phyloP scores from a whole-genome alignment of 2,888 invertebrate genomes.

The Colletes collaris region DNA sequence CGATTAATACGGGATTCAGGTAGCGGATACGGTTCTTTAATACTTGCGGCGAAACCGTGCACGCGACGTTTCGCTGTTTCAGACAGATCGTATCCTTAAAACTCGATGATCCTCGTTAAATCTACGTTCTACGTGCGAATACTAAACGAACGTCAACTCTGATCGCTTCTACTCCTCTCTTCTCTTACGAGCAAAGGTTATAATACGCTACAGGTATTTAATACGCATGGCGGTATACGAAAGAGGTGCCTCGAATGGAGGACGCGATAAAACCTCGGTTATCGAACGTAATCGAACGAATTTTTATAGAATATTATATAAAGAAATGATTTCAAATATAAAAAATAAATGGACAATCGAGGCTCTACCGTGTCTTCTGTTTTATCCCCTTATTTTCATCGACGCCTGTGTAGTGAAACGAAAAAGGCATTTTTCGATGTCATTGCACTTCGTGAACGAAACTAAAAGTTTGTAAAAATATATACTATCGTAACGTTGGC shows the following conservation, averaged over 20 bases:
- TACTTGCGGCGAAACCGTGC: conserved; percentile 1
- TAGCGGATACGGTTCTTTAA: conserved; percentile 5
- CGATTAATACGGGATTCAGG: conserved; percentile 4
- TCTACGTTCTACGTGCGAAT: neutral
- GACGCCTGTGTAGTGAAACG: neutral
- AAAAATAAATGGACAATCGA: no score
- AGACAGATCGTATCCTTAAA: neutral
- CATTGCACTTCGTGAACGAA: neutral
- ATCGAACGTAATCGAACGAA: no score
- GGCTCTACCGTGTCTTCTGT: no score
- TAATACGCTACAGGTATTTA: conserved; percentile 2
- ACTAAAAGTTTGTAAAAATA: conserved; percentile 3
- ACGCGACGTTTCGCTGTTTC: neutral
- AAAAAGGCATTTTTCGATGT: neutral
- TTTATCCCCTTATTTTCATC: neutral
- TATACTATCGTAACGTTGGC: neutral
- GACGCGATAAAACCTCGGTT: no score
- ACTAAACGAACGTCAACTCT: neutral
- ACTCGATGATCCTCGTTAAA: neutral
- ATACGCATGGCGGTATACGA: neutral
- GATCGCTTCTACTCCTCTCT: neutral
- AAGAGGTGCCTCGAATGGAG: neutral
- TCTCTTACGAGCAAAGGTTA: neutral
- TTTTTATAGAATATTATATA: no score
- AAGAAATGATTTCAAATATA: no score